Evolutionary conservation across 2,888 invertebrate species (phyloP).

Genomic region (Pristionchus fissidentatus): DNA sequence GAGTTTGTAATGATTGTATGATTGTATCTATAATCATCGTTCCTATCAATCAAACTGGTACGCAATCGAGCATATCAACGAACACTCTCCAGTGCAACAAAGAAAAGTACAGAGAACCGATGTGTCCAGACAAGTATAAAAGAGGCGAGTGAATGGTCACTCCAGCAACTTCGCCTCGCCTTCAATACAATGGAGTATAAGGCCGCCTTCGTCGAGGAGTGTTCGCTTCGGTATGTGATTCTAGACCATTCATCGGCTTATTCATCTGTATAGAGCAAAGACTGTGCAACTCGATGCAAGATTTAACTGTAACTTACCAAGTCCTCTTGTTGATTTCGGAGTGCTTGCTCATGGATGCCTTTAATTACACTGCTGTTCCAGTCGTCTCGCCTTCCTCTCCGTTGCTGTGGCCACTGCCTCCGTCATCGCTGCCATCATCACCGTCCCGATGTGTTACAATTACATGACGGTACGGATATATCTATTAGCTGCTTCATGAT

Average conservation of each 20-base stretch:
- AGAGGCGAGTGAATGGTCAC: background rate
- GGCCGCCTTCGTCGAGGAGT: background rate
- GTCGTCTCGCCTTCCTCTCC: slow-evolving; percentile 5
- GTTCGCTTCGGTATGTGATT: background rate
- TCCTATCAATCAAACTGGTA: no score
- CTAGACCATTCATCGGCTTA: no score
- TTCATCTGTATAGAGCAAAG: no score
- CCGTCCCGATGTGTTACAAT: slow-evolving; percentile 9
- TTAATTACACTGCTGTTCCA: background rate
- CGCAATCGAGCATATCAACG: no score
- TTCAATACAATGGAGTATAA: slow-evolving; percentile 5
- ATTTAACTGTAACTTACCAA: background rate
- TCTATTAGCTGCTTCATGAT: no score
- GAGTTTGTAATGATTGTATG: no score
- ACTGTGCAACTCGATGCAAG: no score
- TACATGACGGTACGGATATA: slow-evolving; percentile 28
- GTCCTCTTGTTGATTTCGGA: background rate
- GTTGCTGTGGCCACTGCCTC: background rate
- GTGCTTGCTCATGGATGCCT: background rate
- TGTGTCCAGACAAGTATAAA: no score
- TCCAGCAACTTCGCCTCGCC: background rate
- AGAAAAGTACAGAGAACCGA: no score
- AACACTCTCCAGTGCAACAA: no score
- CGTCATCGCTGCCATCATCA: background rate
- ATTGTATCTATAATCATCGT: no score